phyloP scores from a whole-genome alignment of 2,888 invertebrate genomes.

The Spialia ferax region DNA sequence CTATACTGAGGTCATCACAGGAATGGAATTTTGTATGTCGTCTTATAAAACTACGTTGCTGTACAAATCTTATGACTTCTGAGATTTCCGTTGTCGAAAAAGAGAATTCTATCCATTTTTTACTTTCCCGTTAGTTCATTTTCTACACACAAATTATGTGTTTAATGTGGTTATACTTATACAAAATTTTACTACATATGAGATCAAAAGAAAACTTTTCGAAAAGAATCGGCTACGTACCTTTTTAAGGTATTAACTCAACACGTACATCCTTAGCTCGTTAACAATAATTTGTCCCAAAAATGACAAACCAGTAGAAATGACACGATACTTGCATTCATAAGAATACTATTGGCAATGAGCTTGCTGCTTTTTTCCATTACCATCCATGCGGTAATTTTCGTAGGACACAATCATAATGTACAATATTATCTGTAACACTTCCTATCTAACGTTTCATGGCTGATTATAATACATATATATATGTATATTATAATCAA shows the following conservation, averaged over 20 bases:
- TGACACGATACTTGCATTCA: neutral
- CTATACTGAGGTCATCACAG: neutral
- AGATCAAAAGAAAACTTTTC: too few relatives aligned
- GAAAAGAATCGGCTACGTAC: too few relatives aligned
- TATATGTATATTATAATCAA: too few relatives aligned
- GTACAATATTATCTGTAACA: too few relatives aligned
- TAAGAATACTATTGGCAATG: conserved; percentile 2
- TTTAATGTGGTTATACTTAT: too few relatives aligned
- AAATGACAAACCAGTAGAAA: neutral
- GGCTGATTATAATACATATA: too few relatives aligned
- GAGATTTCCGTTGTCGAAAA: neutral
- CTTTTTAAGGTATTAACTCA: too few relatives aligned
- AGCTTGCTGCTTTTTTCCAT: neutral
- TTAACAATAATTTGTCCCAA: neutral
- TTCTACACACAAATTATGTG: too few relatives aligned
- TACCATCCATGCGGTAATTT: neutral
- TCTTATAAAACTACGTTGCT: neutral
- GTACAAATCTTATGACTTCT: neutral
- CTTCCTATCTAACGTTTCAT: too few relatives aligned
- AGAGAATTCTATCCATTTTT: too few relatives aligned
- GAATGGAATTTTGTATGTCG: neutral
- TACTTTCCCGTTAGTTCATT: neutral
- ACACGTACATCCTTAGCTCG: too few relatives aligned
- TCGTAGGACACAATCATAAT: neutral
- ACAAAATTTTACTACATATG: too few relatives aligned